Evolutionary conservation across 2,797 vertebrate genomes (phyloP).

Genomic region (Sorex maritimensis): DNA sequence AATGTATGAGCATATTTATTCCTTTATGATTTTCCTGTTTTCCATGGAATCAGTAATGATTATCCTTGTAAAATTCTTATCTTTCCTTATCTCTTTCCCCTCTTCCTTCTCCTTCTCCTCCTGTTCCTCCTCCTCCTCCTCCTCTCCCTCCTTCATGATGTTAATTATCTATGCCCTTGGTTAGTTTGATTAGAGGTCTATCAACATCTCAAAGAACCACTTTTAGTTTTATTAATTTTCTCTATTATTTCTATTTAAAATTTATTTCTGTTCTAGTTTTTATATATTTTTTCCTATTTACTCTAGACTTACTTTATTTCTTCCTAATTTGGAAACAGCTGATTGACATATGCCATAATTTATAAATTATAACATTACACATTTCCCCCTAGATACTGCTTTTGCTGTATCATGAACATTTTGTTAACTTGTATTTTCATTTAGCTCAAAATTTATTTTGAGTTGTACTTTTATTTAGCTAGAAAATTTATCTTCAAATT

Average conservation of each 20-base stretch:
- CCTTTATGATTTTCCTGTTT: background rate
- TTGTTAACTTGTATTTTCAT: background rate
- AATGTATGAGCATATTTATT: background rate
- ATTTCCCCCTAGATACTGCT: background rate
- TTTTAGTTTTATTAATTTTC: constrained; percentile 8
- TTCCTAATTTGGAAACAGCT: background rate
- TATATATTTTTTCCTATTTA: background rate
- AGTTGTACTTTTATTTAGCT: background rate
- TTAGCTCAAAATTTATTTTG: background rate
- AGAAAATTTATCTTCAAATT: background rate
- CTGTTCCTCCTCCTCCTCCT: too few species aligned
- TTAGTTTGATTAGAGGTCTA: background rate
- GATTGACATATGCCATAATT: constrained; percentile 3
- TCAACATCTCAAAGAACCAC: background rate
- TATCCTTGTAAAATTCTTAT: background rate
- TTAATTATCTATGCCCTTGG: background rate
- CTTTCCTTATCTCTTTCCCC: too few species aligned
- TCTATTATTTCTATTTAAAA: background rate
- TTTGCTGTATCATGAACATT: background rate
- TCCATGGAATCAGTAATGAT: background rate
- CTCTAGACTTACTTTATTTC: background rate
- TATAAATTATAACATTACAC: background rate
- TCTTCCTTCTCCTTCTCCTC: too few species aligned
- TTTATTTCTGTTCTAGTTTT: constrained; percentile 18
- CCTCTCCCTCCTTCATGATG: background rate